Evolutionary conservation across 53 echinoderm and acorn worm genomes (phyloP).

Genomic region (Holothuria leucospilota): DNA sequence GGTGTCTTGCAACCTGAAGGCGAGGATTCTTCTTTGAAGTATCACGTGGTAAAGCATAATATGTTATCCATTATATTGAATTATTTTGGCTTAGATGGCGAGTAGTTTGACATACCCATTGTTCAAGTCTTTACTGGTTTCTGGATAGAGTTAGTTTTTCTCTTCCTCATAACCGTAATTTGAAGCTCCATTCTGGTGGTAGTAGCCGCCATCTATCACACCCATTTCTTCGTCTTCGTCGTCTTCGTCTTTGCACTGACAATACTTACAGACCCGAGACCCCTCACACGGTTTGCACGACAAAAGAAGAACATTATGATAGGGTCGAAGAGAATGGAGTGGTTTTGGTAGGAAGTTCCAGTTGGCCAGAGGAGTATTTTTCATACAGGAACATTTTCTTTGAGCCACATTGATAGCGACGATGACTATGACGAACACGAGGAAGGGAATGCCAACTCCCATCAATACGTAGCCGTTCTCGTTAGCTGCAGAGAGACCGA

Average conservation of each 20-base stretch:
- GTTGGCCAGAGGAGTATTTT: constrained; percentile 47
- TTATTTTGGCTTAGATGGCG: too few relatives aligned
- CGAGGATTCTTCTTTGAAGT: too few relatives aligned
- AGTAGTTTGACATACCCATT: too few relatives aligned
- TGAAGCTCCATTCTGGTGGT: too few relatives aligned
- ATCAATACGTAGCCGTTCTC: constrained; percentile 62
- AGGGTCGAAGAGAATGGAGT: constrained; percentile 72
- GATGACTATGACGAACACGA: constrained; percentile 57
- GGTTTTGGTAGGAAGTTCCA: constrained; percentile 82
- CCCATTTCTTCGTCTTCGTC: neutral
- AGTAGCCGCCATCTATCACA: neutral
- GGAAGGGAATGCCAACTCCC: constrained; percentile 62
- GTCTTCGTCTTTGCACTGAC: neutral
- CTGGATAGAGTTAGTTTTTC: too few relatives aligned
- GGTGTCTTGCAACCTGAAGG: too few relatives aligned
- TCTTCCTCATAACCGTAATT: too few relatives aligned
- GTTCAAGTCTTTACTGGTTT: too few relatives aligned
- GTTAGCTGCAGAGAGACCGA: constrained; percentile 75
- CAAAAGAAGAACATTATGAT: neutral
- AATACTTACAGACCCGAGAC: neutral
- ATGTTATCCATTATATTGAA: too few relatives aligned
- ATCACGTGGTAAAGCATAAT: too few relatives aligned
- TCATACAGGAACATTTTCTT: constrained; percentile 51
- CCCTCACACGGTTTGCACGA: neutral
- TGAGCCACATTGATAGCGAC: constrained; percentile 76